These are phyloP conservation scores for Harpegnathos saltator DNA, from an alignment of 1,140 invertebrate species.

Conservation along the genomic window DNA sequence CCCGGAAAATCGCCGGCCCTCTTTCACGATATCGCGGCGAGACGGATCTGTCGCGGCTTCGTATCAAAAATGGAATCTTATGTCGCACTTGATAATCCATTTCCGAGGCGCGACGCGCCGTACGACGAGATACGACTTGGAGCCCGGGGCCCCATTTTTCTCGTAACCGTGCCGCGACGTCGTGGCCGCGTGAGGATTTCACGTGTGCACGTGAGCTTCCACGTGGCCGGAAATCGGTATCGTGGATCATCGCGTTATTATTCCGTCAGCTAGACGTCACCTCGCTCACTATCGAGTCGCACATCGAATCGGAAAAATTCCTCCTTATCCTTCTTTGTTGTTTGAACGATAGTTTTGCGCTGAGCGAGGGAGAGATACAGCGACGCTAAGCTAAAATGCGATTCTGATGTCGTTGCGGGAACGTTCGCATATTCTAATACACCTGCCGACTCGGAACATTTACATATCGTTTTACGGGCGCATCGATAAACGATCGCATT, in stretches of 20 bases:
- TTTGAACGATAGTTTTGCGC: neutral
- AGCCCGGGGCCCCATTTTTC: slow-evolving; percentile 19
- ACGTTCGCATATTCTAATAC: slow-evolving; percentile 3
- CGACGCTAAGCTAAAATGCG: neutral
- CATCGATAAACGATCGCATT: slow-evolving; percentile 11
- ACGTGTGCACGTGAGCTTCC: neutral
- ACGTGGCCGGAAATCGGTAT: neutral
- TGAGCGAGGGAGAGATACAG: neutral
- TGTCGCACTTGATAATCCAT: slow-evolving; percentile 27
- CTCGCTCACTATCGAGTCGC: neutral
- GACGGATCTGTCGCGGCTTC: neutral
- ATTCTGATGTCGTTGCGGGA: neutral
- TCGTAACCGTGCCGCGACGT: neutral
- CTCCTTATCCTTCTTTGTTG: slow-evolving; percentile 27
- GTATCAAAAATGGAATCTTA: slow-evolving; percentile 33
- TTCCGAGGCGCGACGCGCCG: neutral
- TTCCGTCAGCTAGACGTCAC: neutral
- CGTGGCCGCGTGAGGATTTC: slow-evolving; percentile 7
- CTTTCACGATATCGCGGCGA: neutral
- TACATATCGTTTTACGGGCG: slow-evolving; percentile 23
- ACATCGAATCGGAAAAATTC: neutral
- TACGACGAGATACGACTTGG: neutral
- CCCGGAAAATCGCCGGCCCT: neutral
- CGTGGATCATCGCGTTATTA: slow-evolving; percentile 2
- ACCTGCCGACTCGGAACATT: neutral